Percentiles rank a stretch among this genome's conserved stretches.
Conservation (phyloP, 2,888 invertebrate genomes). For the Anticlea derivata region DNA sequence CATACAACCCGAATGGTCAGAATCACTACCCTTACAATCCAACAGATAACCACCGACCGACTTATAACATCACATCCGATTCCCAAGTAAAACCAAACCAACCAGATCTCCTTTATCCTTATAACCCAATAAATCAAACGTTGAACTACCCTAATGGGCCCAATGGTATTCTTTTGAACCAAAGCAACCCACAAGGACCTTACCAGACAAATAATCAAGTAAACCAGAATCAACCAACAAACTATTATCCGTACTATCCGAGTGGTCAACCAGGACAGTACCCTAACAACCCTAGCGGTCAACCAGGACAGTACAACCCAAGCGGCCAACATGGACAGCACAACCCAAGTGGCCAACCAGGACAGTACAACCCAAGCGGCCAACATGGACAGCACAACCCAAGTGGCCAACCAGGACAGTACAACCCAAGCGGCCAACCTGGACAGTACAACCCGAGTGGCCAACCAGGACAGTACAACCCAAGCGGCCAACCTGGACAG, state of each 20-base stretch:
- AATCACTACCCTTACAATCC: constrained; percentile 27
- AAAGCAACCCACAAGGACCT: constrained; percentile 19
- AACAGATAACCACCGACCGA: constrained; percentile 14
- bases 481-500: constrained; percentile 23
- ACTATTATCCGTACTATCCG: constrained; percentile 24
- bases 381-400: constrained; percentile 16
- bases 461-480: constrained; percentile 18
- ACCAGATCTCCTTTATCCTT: background rate
- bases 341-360: constrained; percentile 17
- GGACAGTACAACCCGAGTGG: constrained; percentile 2
- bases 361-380: constrained; percentile 1
- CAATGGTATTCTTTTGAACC: constrained; percentile 7
- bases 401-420: constrained; percentile 22
- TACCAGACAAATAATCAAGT: constrained; percentile 19
- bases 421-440: constrained; percentile 6
- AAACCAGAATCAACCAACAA: constrained; percentile 16
- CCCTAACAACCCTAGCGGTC: constrained; percentile 19
- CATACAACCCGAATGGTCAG: constrained; percentile 28
- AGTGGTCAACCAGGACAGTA: constrained; percentile 13
- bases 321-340: constrained; percentile 3
- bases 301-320: constrained; percentile 22
- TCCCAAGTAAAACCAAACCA: constrained; percentile 26
- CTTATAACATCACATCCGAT: constrained; percentile 28
- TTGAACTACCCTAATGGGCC: background rate
- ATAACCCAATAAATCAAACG: constrained; percentile 18